Conservation (phyloP, 2,888 invertebrate genomes). For the Morinoia aosen region DNA sequence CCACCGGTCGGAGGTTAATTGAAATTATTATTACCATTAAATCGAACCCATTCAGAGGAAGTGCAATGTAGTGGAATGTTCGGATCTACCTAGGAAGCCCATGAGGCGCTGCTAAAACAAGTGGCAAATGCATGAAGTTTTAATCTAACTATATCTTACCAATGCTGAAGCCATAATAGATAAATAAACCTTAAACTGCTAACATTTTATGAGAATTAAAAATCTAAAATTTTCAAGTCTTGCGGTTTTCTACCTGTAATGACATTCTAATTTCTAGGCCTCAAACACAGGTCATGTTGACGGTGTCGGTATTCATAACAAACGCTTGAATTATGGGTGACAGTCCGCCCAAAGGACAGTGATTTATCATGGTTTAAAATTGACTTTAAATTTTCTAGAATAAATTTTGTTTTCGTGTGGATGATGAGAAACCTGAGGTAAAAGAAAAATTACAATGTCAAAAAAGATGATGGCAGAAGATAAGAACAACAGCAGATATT, state of each 20-base stretch:
- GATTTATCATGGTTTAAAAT: background rate
- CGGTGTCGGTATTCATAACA: too few relatives aligned
- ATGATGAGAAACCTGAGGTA: background rate
- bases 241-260: background rate
- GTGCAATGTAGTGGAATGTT: too few relatives aligned
- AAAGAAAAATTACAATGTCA: background rate
- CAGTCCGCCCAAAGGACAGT: background rate
- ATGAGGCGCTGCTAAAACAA: too few relatives aligned
- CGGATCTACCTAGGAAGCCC: too few relatives aligned
- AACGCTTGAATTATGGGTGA: background rate
- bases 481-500: background rate
- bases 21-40: too few relatives aligned
- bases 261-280: too few relatives aligned
- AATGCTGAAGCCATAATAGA: too few relatives aligned
- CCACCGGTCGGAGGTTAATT: too few relatives aligned
- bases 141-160: too few relatives aligned
- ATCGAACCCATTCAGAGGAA: too few relatives aligned
- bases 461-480: background rate
- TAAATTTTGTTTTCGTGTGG: background rate
- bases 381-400: background rate
- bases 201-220: background rate
- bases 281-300: too few relatives aligned
- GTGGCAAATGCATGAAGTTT: too few relatives aligned
- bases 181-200: background rate
- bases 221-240: background rate